Conservation (phyloP, 2,113 vertebrate genomes). For the Plectropomus leopardus region DNA sequence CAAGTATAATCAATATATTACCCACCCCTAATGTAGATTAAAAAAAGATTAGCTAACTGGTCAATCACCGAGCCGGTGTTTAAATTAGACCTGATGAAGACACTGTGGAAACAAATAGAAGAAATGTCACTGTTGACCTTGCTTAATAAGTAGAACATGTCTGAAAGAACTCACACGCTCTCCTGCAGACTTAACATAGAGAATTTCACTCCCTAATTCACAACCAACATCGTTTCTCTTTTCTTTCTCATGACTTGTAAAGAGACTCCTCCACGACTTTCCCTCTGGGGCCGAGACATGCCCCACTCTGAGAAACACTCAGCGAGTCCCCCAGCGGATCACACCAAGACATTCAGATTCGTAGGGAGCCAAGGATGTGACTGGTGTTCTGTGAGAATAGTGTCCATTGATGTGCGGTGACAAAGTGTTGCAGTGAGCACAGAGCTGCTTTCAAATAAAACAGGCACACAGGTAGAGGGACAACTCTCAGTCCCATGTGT, state of each 20-base stretch:
- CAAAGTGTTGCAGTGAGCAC: constrained; percentile 45
- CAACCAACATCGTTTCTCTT: constrained; percentile 1
- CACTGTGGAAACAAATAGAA: neutral
- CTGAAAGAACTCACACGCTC: neutral
- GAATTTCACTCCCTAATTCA: constrained; percentile 16
- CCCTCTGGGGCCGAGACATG: constrained; percentile 41
- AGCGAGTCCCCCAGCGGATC: constrained; percentile 42
- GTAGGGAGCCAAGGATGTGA: constrained; percentile 36
- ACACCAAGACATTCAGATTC: constrained; percentile 22
- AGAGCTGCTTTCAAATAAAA: constrained; percentile 50
- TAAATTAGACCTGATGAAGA: neutral
- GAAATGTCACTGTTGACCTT: neutral
- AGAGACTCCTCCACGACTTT: constrained; percentile 24
- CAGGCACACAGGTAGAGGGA: constrained; percentile 50
- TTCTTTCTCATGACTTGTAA: constrained; percentile 32
- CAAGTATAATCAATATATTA: no score
- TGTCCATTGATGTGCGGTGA: constrained; percentile 61
- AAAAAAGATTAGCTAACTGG: neutral
- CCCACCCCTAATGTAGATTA: no score
- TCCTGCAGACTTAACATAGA: neutral
- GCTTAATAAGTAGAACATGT: neutral
- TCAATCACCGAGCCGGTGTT: no score
- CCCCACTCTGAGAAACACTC: constrained; percentile 42
- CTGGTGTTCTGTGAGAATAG: constrained; percentile 30
- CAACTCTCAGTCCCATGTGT: constrained; percentile 39